Evolutionary conservation across 2,113 vertebrate genomes (phyloP).

Genomic region (Mirza zaza): DNA sequence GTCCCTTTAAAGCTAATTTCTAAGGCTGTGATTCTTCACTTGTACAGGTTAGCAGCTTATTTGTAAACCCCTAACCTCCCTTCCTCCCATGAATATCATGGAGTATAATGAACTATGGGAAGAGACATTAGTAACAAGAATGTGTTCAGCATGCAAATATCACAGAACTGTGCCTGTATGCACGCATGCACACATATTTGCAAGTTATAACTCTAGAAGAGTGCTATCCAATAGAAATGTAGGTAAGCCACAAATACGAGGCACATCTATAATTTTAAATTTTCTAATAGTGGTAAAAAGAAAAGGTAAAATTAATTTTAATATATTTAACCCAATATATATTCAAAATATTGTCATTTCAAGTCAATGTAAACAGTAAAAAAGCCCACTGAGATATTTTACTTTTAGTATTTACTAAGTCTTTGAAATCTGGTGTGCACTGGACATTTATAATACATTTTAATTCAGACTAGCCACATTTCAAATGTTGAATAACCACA

Average conservation of each 20-base stretch:
- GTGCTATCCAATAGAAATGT: neutral
- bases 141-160: neutral
- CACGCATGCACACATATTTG: neutral
- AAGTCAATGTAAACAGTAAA: neutral
- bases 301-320: constrained; percentile 44
- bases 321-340: constrained; percentile 11
- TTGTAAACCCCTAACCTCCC: neutral
- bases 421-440: neutral
- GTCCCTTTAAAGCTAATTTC: neutral
- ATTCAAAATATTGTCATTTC: constrained; percentile 27
- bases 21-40: constrained; percentile 25
- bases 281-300: constrained; percentile 4
- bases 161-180: neutral
- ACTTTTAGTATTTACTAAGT: neutral
- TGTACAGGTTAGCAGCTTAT: neutral
- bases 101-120: neutral
- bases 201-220: neutral
- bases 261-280: neutral
- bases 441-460: neutral
- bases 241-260: neutral
- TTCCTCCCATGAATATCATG: neutral
- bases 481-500: neutral
- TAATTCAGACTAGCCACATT: constrained; percentile 3
- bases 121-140: constrained; percentile 28
- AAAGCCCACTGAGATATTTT: neutral